These are phyloP conservation scores for Andrena cerasifolii DNA, from an alignment of 1,140 invertebrate species.

Conservation along the genomic window DNA sequence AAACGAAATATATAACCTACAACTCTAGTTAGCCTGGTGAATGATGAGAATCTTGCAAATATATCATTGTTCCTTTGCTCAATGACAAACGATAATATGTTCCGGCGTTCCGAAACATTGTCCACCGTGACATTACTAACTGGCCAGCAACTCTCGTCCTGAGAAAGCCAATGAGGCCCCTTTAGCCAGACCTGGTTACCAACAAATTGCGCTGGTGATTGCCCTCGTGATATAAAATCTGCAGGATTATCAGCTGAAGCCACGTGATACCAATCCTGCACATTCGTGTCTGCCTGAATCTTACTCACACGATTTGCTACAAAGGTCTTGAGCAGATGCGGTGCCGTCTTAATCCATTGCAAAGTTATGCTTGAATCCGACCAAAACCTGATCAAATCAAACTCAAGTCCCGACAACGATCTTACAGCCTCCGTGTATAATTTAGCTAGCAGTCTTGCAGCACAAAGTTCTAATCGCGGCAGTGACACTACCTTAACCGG, in stretches of 20 bases:
- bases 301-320: neutral
- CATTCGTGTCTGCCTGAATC: neutral
- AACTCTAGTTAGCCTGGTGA: neutral
- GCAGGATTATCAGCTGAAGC: neutral
- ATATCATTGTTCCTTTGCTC: neutral
- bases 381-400: neutral
- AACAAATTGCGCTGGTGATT: too few relatives aligned
- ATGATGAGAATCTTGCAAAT: neutral
- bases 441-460: neutral
- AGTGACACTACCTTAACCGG: neutral
- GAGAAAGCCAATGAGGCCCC: too few relatives aligned
- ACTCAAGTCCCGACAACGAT: neutral
- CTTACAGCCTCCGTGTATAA: neutral
- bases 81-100: neutral
- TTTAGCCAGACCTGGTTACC: too few relatives aligned
- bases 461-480: neutral
- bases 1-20: neutral
- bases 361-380: neutral
- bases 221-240: neutral
- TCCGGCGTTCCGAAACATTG: neutral
- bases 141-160: neutral
- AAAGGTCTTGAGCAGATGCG: neutral
- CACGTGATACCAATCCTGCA: neutral
- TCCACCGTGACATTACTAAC: neutral
- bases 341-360: neutral